Evolutionary conservation across 2,797 vertebrate genomes (phyloP).

Genomic region (Lepilemur ruficaudatus): DNA sequence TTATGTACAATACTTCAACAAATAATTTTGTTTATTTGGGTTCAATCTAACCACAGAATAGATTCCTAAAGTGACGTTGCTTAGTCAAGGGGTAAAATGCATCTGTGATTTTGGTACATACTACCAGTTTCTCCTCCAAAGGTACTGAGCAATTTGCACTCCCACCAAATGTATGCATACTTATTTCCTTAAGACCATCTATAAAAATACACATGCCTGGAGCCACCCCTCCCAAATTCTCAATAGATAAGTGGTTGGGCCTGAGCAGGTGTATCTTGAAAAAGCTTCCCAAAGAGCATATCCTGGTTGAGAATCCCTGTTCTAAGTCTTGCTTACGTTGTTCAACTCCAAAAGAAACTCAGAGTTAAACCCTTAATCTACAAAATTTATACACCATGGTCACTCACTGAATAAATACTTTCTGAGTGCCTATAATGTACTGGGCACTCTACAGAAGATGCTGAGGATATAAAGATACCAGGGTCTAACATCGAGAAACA

Average conservation of each 20-base stretch:
- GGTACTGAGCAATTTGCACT: not conserved
- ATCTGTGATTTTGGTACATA: slow-evolving; percentile 42
- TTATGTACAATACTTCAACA: not conserved
- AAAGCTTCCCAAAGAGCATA: not conserved
- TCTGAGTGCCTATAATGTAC: not conserved
- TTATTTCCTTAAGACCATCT: slow-evolving; percentile 21
- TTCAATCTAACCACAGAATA: slow-evolving; percentile 1
- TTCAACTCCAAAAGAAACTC: slow-evolving; percentile 45
- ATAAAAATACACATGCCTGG: not conserved
- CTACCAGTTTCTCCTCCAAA: not conserved
- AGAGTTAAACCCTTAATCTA: slow-evolving; percentile 20
- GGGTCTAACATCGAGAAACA: not conserved
- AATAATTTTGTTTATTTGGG: slow-evolving; percentile 39
- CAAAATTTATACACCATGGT: not conserved
- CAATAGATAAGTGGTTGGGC: not conserved
- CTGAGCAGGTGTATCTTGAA: not conserved
- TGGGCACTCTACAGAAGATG: not conserved
- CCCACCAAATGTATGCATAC: not conserved
- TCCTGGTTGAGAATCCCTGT: not conserved
- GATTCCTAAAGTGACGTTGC: not conserved
- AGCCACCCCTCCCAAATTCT: not conserved
- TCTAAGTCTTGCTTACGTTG: not conserved
- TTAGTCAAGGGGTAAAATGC: slow-evolving; percentile 29
- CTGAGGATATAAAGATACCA: not conserved
- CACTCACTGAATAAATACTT: not conserved